These are phyloP conservation scores for Megastigmus dorsalis DNA, from an alignment of 2,888 invertebrate species.

Conservation along the genomic window DNA sequence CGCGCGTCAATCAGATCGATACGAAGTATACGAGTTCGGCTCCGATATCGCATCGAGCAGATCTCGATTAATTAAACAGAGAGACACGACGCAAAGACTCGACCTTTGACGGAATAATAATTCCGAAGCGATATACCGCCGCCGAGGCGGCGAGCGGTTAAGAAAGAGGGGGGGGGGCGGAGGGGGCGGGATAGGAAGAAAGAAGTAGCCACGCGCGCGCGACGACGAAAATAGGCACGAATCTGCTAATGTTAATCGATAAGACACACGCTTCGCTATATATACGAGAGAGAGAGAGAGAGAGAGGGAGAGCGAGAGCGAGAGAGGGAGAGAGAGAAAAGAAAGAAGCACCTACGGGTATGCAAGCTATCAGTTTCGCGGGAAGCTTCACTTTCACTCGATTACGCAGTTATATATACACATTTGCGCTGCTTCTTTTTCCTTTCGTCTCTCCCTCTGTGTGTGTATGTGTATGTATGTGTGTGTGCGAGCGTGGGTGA, in stretches of 20 bases:
- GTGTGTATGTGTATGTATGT: background rate
- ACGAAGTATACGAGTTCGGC: too few relatives aligned
- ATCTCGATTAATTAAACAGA: constrained; percentile 12
- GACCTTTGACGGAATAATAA: too few relatives aligned
- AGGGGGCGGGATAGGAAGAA: constrained; percentile 2
- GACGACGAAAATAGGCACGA: constrained; percentile 51
- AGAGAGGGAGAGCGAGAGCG: constrained; percentile 15
- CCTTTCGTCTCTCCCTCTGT: constrained; percentile 3
- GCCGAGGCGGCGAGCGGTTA: too few relatives aligned
- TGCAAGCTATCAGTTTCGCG: constrained; percentile 25
- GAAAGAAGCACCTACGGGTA: constrained; percentile 13
- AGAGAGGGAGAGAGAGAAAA: constrained; percentile 25
- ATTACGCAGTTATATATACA: too few relatives aligned
- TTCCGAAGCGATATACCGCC: too few relatives aligned
- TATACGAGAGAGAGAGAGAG: background rate
- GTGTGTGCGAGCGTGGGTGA: too few relatives aligned
- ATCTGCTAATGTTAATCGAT: constrained; percentile 55
- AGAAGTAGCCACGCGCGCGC: background rate
- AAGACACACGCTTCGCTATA: constrained; percentile 5
- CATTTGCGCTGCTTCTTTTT: too few relatives aligned
- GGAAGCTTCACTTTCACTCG: constrained; percentile 54
- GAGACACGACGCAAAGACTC: too few relatives aligned
- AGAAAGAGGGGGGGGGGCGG: background rate
- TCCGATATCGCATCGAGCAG: background rate
- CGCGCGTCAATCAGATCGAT: too few relatives aligned